These are phyloP conservation scores for Camponotus vicinus DNA, from an alignment of 1,140 invertebrate genomes.

Conservation along the genomic window DNA sequence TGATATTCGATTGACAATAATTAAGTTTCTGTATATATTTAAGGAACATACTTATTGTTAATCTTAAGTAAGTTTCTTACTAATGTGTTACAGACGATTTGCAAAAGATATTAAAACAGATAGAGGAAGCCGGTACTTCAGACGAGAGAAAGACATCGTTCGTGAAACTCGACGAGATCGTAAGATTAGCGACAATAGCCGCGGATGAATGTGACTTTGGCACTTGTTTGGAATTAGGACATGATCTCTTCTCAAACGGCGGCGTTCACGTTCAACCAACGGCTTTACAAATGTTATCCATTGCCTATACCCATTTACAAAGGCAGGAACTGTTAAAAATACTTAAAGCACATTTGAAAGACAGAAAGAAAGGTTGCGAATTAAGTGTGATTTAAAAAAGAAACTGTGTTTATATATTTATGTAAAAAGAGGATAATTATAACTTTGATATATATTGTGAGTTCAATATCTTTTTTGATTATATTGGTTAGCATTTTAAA, in stretches of 20 bases:
- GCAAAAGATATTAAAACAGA: conserved; percentile 90
- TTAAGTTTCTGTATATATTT: not conserved
- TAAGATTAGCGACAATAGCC: conserved; percentile 94
- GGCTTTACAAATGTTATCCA: conserved; percentile 89
- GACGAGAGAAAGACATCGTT: conserved; percentile 88
- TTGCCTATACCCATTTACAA: conserved; percentile 93
- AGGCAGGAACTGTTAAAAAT: conserved; percentile 92
- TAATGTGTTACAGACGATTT: conserved; percentile 88
- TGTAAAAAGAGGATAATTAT: too few species aligned
- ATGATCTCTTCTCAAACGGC: conserved; percentile 91
- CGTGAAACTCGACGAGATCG: conserved; percentile 91
- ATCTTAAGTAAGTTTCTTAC: not conserved
- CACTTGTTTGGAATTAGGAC: conserved; percentile 94
- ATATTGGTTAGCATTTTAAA: too few species aligned
- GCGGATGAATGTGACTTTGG: conserved; percentile 98
- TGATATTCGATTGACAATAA: not conserved
- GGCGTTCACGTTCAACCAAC: conserved; percentile 89
- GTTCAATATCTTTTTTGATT: too few species aligned
- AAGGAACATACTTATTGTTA: not conserved
- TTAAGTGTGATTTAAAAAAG: conserved; percentile 79
- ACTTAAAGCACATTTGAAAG: conserved; percentile 89
- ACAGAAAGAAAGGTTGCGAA: conserved; percentile 86
- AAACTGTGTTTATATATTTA: not conserved
- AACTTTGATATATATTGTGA: too few species aligned
- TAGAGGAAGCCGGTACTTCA: conserved; percentile 88